Evolutionary conservation across 2,888 invertebrate genomes (phyloP), one percentile per base, ranked within the genome.

Genomic region (Hypena proboscidalis): DNA sequence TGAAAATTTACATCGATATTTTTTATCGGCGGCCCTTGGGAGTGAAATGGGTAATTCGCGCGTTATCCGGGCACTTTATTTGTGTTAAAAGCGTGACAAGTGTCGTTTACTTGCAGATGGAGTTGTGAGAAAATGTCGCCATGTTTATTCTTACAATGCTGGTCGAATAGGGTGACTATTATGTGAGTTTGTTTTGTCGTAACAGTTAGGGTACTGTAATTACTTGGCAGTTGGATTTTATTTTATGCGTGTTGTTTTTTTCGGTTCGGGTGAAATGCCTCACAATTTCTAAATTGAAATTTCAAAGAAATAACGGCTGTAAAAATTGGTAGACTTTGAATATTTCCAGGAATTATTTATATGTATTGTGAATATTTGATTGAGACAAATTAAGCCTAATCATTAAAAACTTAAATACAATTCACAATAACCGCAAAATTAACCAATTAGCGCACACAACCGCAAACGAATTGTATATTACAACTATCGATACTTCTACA

Each of bases 81-180:
- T 62, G 65, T 59, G 56, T 71, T 67, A 73, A 68, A 60, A 72
- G 73, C 80, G 77, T 79, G 75, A 75, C 77, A 73, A 65, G 48
- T 56, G 60, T 62, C 70, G 62, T 74, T 80, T 65, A 58, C 67
- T 69, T 69, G 49, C 53, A 72, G 67, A 75, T 71, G 55, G 62
- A 74, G 67, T 63, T 70, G 64, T 67, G 67, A 73, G 66, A 59
- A 63, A 68, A 48, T 48, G 62, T 51, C 38, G 29, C 55, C 40
- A 46, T 64, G 58, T 67, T 59, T 57, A 64, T 66, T 63, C 70
- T 56, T 33, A 13, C 17, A 54, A 40, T 47, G 50, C 37, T 38
- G 30, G 26, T 67, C 71, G 74, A 70, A 64, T 66, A 52, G 46
- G 47, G 48, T 38, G 39, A 37, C 26, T 17, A 52, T 48, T 67